A percentile compares a stretch with the other conserved stretches of the same genome.
phyloP scores from a whole-genome alignment of 2,113 vertebrate genomes.

The Alosa alosa region DNA sequence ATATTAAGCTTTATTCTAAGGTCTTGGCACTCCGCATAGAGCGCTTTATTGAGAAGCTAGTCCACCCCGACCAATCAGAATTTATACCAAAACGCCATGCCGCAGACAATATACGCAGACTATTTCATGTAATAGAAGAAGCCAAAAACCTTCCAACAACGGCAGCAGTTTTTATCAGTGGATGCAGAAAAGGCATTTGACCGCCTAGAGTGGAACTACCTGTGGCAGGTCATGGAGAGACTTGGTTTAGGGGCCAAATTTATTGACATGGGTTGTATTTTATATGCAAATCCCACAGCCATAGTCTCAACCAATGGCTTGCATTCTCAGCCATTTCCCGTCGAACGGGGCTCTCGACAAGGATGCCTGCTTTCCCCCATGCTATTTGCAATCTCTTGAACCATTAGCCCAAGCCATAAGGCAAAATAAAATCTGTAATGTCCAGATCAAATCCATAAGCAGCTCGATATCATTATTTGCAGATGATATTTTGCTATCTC shows the following conservation, averaged over 20 bases:
- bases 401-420: neutral
- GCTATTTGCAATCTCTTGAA: neutral
- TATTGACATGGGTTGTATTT: neutral
- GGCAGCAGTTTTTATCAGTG: too few species aligned
- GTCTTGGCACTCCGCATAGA: too few species aligned
- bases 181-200: neutral
- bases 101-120: too few species aligned
- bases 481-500: neutral
- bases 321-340: neutral
- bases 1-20: neutral
- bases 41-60: too few species aligned
- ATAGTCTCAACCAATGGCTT: neutral
- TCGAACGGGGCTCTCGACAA: neutral
- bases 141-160: too few species aligned
- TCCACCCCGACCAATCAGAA: too few species aligned
- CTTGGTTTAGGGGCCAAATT: neutral
- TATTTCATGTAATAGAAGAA: too few species aligned
- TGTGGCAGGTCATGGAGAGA: neutral
- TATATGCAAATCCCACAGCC: neutral
- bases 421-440: neutral
- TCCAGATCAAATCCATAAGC: neutral
- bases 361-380: neutral
- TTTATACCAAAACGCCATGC: too few species aligned
- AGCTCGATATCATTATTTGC: neutral
- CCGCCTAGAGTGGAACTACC: neutral